phyloP scores from a whole-genome alignment of 2,113 vertebrate species.

The Aleadryas rufinucha region DNA sequence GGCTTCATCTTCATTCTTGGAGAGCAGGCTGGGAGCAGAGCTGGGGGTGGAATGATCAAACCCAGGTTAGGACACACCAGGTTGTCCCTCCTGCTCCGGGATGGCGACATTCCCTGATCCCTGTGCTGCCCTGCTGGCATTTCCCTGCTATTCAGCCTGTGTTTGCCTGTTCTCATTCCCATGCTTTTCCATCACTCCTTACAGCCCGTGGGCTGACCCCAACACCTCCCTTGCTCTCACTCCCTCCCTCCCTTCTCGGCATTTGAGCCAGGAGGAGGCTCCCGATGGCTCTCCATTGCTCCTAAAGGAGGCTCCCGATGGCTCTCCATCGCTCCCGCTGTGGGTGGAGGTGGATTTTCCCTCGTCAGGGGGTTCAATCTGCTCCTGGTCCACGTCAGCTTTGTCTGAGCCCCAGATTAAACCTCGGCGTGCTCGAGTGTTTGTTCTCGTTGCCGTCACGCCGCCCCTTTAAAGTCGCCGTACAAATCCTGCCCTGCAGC shows the following conservation, averaged over 20 bases:
- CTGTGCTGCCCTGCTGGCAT: fast-evolving
- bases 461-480: background rate
- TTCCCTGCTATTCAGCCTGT: background rate
- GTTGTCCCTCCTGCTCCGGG: fast-evolving
- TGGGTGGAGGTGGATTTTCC: background rate
- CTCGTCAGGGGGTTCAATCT: background rate
- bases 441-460: background rate
- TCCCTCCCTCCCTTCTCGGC: background rate
- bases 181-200: fast-evolving
- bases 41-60: background rate
- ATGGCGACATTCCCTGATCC: background rate
- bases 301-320: fast-evolving
- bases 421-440: background rate
- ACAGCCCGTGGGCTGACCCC: background rate
- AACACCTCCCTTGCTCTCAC: background rate
- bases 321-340: background rate
- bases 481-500: slow-evolving; percentile 44
- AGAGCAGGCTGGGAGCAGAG: fast-evolving
- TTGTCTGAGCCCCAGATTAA: background rate
- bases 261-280: background rate
- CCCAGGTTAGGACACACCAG: background rate
- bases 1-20: background rate
- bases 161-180: background rate
- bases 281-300: background rate
- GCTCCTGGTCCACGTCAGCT: background rate